These are phyloP conservation scores for Zelostemma sp. DNA, from an alignment of 1,140 invertebrate species.

Conservation along the genomic window DNA sequence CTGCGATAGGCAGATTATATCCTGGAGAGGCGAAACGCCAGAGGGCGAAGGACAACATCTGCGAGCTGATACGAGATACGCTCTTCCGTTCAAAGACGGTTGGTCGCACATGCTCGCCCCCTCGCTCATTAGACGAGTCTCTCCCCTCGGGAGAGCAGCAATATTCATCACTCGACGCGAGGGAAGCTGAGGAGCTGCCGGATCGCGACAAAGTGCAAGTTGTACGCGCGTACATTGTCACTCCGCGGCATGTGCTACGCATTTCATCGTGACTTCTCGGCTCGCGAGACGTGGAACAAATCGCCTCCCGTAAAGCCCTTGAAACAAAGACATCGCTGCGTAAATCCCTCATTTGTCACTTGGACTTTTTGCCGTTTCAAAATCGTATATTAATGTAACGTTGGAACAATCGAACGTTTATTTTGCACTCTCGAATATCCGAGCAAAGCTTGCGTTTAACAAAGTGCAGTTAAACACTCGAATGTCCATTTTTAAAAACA, in stretches of 20 bases:
- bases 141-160: slow-evolving; percentile 27
- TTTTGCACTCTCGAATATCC: too few species aligned
- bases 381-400: too few species aligned
- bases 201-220: slow-evolving; percentile 31
- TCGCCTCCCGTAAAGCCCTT: slow-evolving; percentile 9
- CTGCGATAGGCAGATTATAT: too few species aligned
- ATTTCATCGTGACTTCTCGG: slow-evolving; percentile 33
- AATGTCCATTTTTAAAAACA: background rate
- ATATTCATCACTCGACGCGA: slow-evolving; percentile 50
- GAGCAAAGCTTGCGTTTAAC: too few species aligned
- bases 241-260: slow-evolving; percentile 39
- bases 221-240: slow-evolving; percentile 39
- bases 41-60: slow-evolving; percentile 21
- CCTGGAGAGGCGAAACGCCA: background rate
- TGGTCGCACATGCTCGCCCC: slow-evolving; percentile 45
- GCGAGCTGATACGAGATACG: slow-evolving; percentile 30
- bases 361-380: too few species aligned
- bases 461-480: too few species aligned
- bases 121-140: slow-evolving; percentile 41
- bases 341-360: background rate
- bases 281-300: slow-evolving; percentile 24
- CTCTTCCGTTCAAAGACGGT: slow-evolving; percentile 25
- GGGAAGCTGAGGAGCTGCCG: slow-evolving; percentile 34
- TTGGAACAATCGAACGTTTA: too few species aligned
- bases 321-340: slow-evolving; percentile 13